Evolutionary conservation across 1,140 invertebrate species (phyloP).

Genomic region (Whitmania pigra): DNA sequence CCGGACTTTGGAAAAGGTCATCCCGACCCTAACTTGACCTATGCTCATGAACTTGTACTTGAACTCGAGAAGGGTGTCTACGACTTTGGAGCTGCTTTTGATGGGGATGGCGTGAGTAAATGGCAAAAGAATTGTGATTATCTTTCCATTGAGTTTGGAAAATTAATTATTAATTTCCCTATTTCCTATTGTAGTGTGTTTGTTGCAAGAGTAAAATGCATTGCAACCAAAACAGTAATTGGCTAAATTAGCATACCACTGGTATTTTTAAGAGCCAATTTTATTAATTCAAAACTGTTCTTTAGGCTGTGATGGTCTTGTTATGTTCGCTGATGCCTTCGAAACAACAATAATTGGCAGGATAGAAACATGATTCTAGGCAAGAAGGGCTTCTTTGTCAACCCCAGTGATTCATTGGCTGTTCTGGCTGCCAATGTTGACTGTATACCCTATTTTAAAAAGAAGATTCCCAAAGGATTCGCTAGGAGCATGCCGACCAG

Average conservation of each 20-base stretch:
- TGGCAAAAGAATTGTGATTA: background rate
- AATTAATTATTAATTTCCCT: background rate
- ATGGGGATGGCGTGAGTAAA: conserved; percentile 75
- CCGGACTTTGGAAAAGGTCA: conserved; percentile 92
- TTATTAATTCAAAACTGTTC: too few relatives aligned
- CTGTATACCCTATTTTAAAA: conserved; percentile 84
- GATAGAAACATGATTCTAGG: conserved; percentile 96
- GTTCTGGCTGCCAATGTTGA: conserved; percentile 81
- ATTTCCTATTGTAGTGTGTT: too few relatives aligned
- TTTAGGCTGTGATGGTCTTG: too few relatives aligned
- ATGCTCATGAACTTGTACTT: conserved; percentile 73
- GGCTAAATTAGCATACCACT: background rate
- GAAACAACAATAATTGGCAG: too few relatives aligned
- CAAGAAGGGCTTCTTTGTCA: conserved; percentile 90
- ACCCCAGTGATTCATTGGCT: conserved; percentile 89
- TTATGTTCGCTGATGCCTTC: too few relatives aligned
- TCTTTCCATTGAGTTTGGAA: background rate
- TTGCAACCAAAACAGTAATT: background rate
- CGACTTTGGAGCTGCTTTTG: conserved; percentile 94
- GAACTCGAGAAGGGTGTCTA: conserved; percentile 63
- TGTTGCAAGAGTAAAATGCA: background rate
- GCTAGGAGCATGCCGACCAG: conserved; percentile 98
- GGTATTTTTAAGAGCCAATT: background rate
- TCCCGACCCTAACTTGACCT: conserved; percentile 96
- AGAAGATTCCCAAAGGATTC: conserved; percentile 66